Evolutionary conservation across 2,113 vertebrate species (phyloP), one percentile per base, ranked within the genome.

Genomic region (Bombycilla garrulus): DNA sequence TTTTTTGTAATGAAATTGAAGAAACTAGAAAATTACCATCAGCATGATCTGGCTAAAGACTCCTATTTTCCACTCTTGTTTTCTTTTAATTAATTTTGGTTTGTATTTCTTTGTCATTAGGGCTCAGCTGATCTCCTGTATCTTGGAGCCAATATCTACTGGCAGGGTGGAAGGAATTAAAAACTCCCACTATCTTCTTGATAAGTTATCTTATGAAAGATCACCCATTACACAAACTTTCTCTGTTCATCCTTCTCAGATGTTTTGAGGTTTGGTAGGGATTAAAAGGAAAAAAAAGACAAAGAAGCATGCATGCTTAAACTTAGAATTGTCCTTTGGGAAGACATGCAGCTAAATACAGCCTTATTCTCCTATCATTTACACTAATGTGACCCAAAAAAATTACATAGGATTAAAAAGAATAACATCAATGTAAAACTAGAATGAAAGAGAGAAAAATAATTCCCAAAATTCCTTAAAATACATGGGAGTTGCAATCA

Each of bases 51-150:
- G 56, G 71, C 47, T 94, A 92, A 96, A 94, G 62, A 33, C 24
- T 91, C 57, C 88, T 97, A 82, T 95, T 97, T 97, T 97, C 83
- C 95, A 10, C 29, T 64, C 58, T 90, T 97, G 81, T 95, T 97
- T 97, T 96, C 81, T 96, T 97, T 96, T 87, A 80, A 88, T 96
- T 96, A 84, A 72, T 96, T 96, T 94, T 92, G 31, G 80, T 93
- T 96, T 95, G 84, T 93, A 57, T 91, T 91, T 61, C 73, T 97
- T 96, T 97, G 91, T 96, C 91, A 79, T 45, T 70, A 93, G 97
- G 94, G 58, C 85, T 93, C 29, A 2, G 61, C 28, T 97, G 97
- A 97, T 97, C 91, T 96, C 74, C 42, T 3, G 2, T 38, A 64
- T 96, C 92, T 95, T 80, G 83, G 81, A 97, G 89, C 74, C 88